phyloP scores from a whole-genome alignment of 2,888 invertebrate genomes.

The Steinernema scapterisci region DNA sequence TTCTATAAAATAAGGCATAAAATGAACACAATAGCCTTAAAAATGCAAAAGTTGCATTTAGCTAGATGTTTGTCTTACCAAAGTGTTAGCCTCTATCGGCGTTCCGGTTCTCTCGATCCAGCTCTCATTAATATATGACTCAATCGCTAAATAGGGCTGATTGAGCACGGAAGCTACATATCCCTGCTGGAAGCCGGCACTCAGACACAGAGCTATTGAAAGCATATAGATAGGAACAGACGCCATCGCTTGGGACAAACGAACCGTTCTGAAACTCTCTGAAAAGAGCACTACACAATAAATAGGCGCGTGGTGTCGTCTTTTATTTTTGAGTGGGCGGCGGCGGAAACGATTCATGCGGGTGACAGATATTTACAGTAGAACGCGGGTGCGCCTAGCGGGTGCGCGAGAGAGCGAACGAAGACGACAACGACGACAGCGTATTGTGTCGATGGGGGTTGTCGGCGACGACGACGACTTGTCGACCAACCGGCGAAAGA shows the following conservation, averaged over 20 bases:
- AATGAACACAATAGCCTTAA: too few species aligned
- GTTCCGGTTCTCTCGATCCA: conserved; percentile 46
- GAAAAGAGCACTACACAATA: conserved; percentile 3
- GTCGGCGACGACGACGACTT: not conserved
- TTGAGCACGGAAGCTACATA: conserved; percentile 59
- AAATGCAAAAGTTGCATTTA: too few species aligned
- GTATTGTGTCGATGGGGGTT: not conserved
- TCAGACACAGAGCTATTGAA: conserved; percentile 53
- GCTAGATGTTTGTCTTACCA: conserved; percentile 41
- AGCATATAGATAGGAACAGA: conserved; percentile 53
- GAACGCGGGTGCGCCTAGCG: not conserved
- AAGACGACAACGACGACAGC: not conserved
- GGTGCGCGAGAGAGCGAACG: conserved; percentile 1
- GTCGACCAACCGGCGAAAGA: not conserved
- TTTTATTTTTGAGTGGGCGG: conserved; percentile 27
- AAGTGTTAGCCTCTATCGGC: conserved; percentile 43
- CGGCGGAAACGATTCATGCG: not conserved
- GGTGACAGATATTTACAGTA: conserved; percentile 19
- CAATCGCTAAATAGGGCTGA: conserved; percentile 55
- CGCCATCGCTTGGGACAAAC: conserved; percentile 42
- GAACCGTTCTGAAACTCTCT: not conserved
- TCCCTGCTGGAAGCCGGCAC: conserved; percentile 58
- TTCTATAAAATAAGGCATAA: too few species aligned
- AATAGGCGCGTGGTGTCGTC: conserved; percentile 10
- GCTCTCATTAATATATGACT: conserved; percentile 52